Conservation (phyloP, 2,113 vertebrate genomes). For the Corythornis vintsioides region DNA sequence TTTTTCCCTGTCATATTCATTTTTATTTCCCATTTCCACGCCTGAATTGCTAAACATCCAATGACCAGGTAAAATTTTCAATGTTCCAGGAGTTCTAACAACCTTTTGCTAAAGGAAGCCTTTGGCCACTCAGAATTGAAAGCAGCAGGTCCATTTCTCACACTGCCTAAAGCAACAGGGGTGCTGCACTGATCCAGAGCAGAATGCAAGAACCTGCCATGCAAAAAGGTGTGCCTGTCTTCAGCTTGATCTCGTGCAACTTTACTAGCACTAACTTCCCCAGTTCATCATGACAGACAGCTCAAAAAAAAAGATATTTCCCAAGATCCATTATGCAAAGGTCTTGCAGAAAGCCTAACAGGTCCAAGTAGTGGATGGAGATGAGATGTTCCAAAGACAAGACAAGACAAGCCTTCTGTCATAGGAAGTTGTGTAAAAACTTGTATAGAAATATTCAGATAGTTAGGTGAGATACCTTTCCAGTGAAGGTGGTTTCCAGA, state of each 20-base stretch:
- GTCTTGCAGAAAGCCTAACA: neutral
- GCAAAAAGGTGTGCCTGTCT: neutral
- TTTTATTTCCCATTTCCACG: neutral
- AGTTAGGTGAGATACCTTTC: neutral
- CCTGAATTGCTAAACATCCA: neutral
- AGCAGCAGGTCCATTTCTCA: neutral
- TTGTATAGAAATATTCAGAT: neutral
- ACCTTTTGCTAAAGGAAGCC: neutral
- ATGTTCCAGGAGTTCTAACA: neutral
- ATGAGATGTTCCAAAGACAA: neutral
- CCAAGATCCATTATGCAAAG: neutral
- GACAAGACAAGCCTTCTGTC: neutral
- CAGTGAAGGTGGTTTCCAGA: neutral
- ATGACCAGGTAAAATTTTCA: neutral
- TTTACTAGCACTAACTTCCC: neutral
- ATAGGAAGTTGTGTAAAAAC: neutral
- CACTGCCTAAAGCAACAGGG: neutral
- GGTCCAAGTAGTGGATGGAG: neutral
- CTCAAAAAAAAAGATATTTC: neutral
- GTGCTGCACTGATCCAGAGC: rapidly evolving
- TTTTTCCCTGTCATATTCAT: neutral
- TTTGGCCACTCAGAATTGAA: neutral
- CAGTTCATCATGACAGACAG: neutral
- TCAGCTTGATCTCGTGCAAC: neutral
- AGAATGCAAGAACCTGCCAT: neutral